Evolutionary conservation across 2,888 invertebrate genomes (phyloP).

Genomic region (Netelia fuscicornis): DNA sequence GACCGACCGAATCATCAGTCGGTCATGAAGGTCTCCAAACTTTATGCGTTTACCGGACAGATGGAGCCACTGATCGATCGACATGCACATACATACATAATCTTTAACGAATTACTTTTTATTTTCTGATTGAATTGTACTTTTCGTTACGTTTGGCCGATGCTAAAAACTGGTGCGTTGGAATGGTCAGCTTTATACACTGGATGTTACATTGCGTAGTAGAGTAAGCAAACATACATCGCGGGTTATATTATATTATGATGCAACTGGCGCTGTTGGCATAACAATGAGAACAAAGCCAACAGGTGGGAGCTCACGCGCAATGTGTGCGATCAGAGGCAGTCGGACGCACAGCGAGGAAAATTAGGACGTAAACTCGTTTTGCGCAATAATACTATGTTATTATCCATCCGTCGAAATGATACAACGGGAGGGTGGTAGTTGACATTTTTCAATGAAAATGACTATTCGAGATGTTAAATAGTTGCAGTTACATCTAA

Average conservation of each 20-base stretch:
- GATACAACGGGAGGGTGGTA: not conserved
- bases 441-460: not conserved
- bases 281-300: slow-evolving; percentile 66
- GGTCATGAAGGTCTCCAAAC: slow-evolving; percentile 38
- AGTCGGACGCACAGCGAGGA: slow-evolving; percentile 1
- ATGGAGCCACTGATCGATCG: slow-evolving; percentile 9
- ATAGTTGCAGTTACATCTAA: no score
- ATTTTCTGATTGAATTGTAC: no score
- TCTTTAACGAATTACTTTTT: no score
- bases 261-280: slow-evolving; percentile 66
- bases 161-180: slow-evolving; percentile 30
- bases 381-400: slow-evolving; percentile 44
- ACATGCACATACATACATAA: no score
- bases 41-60: slow-evolving; percentile 36
- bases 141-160: not conserved
- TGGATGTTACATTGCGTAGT: slow-evolving; percentile 2
- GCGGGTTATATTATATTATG: slow-evolving; percentile 42
- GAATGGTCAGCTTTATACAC: slow-evolving; percentile 15
- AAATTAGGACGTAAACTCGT: slow-evolving; percentile 44
- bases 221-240: not conserved
- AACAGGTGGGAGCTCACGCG: slow-evolving; percentile 49
- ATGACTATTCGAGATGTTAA: no score
- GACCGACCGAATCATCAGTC: slow-evolving; percentile 41
- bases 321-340: slow-evolving; percentile 60
- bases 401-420: not conserved